A percentile compares a stretch with the other conserved stretches of the same genome.
phyloP scores from a whole-genome alignment of 2,113 vertebrate species.

The Tinamus guttatus region DNA sequence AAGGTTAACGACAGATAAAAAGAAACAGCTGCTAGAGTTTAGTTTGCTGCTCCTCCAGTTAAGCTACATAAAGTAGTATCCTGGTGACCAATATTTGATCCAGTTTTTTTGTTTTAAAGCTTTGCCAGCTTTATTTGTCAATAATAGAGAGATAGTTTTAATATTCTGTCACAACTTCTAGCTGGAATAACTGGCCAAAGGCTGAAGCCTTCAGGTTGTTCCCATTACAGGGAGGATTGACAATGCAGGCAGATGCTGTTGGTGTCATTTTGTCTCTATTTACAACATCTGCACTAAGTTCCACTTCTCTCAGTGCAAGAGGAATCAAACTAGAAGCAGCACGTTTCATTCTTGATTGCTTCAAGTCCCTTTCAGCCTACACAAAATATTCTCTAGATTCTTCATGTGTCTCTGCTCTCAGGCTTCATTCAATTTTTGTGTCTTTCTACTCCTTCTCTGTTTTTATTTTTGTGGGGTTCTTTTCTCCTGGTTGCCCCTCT shows the following conservation, averaged over 20 bases:
- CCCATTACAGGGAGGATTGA: background rate
- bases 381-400: background rate
- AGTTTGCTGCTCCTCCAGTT: background rate
- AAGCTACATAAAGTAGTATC: background rate
- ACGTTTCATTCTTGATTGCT: background rate
- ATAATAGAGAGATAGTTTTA: background rate
- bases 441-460: background rate
- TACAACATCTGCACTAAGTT: background rate
- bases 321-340: conserved; percentile 24
- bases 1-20: background rate
- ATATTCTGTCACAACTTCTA: background rate
- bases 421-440: rapidly evolving
- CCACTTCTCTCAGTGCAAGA: background rate
- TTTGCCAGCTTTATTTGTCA: background rate
- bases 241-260: background rate
- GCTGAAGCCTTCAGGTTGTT: background rate
- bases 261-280: background rate
- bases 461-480: background rate
- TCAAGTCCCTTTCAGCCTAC: background rate
- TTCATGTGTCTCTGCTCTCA: background rate
- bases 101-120: background rate
- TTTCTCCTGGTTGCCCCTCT: background rate
- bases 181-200: background rate
- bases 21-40: background rate
- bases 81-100: background rate